Conservation (phyloP, 1,140 invertebrate species). For the Euura saliciscinereae region DNA sequence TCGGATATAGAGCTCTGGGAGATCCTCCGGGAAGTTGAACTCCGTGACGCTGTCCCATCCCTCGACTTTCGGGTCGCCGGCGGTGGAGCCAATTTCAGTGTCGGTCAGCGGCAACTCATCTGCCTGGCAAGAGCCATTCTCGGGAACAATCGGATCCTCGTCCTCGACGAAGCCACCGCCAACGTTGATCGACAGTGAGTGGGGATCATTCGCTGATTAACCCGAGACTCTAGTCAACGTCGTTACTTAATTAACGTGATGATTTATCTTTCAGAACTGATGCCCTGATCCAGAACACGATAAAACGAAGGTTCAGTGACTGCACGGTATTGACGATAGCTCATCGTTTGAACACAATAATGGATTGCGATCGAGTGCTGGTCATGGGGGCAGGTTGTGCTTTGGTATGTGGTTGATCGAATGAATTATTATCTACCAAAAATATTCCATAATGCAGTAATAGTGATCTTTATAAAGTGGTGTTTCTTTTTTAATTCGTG, state of each 20-base stretch:
- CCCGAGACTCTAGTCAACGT: slow-evolving; percentile 87
- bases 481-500: slow-evolving; percentile 48
- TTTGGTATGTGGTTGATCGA: slow-evolving; percentile 62
- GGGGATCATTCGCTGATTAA: no score
- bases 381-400: slow-evolving; percentile 61
- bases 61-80: slow-evolving; percentile 61
- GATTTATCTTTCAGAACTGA: slow-evolving; percentile 47
- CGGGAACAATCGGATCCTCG: no score
- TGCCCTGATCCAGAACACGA: slow-evolving; percentile 60
- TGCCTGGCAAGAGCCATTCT: slow-evolving; percentile 58
- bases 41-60: slow-evolving; percentile 14
- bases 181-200: slow-evolving; percentile 64
- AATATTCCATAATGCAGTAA: slow-evolving; percentile 28
- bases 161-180: slow-evolving; percentile 34
- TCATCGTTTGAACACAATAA: slow-evolving; percentile 68
- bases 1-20: slow-evolving; percentile 68
- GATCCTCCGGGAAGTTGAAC: slow-evolving; percentile 13
- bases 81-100: slow-evolving; percentile 62
- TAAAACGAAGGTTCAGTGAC: slow-evolving; percentile 57
- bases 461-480: slow-evolving; percentile 29
- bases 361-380: slow-evolving; percentile 64
- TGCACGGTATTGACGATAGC: slow-evolving; percentile 70
- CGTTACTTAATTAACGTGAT: slow-evolving; percentile 60
- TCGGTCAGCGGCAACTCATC: slow-evolving; percentile 67
- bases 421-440: slow-evolving; percentile 50